Base-by-base conservation (phyloP, 2,113 vertebrate species). In the Sakesphorus luctuosus region DNA sequence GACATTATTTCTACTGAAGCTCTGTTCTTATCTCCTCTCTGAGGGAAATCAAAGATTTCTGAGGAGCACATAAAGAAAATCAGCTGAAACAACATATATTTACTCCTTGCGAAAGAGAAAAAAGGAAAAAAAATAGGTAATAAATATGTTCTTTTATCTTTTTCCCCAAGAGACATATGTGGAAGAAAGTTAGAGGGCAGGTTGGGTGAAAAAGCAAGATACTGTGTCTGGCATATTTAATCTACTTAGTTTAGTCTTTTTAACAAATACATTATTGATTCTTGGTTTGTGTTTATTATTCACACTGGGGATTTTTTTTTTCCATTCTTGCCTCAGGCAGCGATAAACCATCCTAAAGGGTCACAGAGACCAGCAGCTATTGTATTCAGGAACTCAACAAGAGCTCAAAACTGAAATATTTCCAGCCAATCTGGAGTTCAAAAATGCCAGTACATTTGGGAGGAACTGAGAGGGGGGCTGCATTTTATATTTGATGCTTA, bases 241-340 rank as follows among this genome's bases (percentile, higher is more conserved):
- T 77, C 67, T 77, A 84, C 59, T 78, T 87, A 49, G 55, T 82
- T 92, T 63, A 76, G 25, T 66, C 83, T 55, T 88, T 76, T 82
- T 68, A 94, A 76, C 67, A 93, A 94, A 89, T 47, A 59, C 43
- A n/a, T 81, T 89, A 97, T 81, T 85, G 84, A 96, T 96, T 94
- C 61, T 85, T 76, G 67, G 86, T 63, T 92, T 89, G 50, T 38
- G 59, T 63, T n/a, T 87, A 83, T 89, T 83, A 91, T 68, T 94
- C 92, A 86, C 79, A 62, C 36, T 11, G 38, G 13, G 43, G 36
- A 35, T 36, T 89, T 90, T 83, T 85, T 80, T 75, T 46, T 43
- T 7, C 43, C 44, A 8, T 62, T 83, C 71, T 65, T 84, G 23
- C 83, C 78, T 94, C 26, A 36, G 49, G 59, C 78, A 81, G 46